These are phyloP conservation scores for Cephalotes varians DNA, from an alignment of 2,888 invertebrate species.

Conservation along the genomic window DNA sequence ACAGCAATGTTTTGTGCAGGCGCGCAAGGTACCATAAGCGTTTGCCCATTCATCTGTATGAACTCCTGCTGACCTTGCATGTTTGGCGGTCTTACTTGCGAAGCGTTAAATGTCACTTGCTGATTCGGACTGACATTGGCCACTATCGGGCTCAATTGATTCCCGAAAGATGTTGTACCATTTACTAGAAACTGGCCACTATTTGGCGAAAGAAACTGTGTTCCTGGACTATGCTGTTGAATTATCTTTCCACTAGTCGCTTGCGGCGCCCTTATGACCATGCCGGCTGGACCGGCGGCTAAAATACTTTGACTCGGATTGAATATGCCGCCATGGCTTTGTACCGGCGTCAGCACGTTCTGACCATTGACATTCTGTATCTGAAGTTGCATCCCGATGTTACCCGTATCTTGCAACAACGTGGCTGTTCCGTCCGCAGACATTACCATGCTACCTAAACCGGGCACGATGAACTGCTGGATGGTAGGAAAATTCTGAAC, in stretches of 20 bases:
- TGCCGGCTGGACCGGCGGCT: slow-evolving; percentile 90
- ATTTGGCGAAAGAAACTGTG: slow-evolving; percentile 92
- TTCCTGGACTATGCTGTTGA: slow-evolving; percentile 89
- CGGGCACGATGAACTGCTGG: slow-evolving; percentile 94
- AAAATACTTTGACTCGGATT: slow-evolving; percentile 90
- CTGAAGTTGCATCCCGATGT: slow-evolving; percentile 91
- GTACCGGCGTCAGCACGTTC: slow-evolving; percentile 91
- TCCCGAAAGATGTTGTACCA: slow-evolving; percentile 89
- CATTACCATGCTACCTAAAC: slow-evolving; percentile 94
- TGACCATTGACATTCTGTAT: slow-evolving; percentile 93
- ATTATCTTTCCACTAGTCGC: slow-evolving; percentile 91
- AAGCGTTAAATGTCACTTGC: slow-evolving; percentile 88
- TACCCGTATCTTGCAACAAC: slow-evolving; percentile 90
- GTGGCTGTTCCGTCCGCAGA: slow-evolving; percentile 92
- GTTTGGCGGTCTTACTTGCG: slow-evolving; percentile 85
- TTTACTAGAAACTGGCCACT: slow-evolving; percentile 92
- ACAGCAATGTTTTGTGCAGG: slow-evolving; percentile 87
- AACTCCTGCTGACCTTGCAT: slow-evolving; percentile 90
- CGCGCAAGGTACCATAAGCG: slow-evolving; percentile 90
- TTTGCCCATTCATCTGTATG: slow-evolving; percentile 91
- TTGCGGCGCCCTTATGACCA: slow-evolving; percentile 91
- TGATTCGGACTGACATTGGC: slow-evolving; percentile 91
- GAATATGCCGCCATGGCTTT: slow-evolving; percentile 88
- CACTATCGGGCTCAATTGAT: slow-evolving; percentile 92
- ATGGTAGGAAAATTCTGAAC: slow-evolving; percentile 92